These are phyloP conservation scores for Dryobates pubescens DNA, from an alignment of 2,797 vertebrate species.

Conservation along the genomic window DNA sequence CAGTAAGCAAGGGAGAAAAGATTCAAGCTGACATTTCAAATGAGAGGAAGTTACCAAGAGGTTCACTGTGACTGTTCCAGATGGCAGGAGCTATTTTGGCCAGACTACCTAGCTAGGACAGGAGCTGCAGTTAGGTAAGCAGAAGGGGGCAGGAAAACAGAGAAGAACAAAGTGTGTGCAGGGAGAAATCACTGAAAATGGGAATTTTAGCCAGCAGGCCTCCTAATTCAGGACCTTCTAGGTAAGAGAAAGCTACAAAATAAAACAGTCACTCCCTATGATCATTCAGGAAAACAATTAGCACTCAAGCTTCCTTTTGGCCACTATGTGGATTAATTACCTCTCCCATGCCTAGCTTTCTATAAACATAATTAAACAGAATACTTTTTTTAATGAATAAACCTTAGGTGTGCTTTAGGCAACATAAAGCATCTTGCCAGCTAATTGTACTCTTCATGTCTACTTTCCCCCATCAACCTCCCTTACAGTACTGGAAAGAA, in stretches of 20 bases:
- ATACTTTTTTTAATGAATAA: neutral
- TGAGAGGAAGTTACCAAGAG: constrained; percentile 16
- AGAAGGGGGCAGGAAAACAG: constrained; percentile 11
- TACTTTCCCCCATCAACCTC: neutral
- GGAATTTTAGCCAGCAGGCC: neutral
- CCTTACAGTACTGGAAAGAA: neutral
- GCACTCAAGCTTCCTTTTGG: neutral
- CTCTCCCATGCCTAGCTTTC: neutral
- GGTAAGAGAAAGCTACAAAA: neutral
- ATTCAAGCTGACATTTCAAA: constrained; percentile 55
- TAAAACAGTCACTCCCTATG: neutral
- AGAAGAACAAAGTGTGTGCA: constrained; percentile 21
- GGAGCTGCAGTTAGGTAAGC: neutral
- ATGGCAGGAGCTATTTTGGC: constrained; percentile 70
- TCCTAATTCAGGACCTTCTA: neutral
- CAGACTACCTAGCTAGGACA: constrained; percentile 46
- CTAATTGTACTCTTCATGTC: constrained; percentile 10
- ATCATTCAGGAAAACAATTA: neutral
- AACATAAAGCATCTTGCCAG: constrained; percentile 41
- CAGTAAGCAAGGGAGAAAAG: constrained; percentile 22
- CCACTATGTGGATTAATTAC: neutral
- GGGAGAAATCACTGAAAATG: neutral
- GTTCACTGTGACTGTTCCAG: constrained; percentile 40
- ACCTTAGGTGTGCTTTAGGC: neutral
- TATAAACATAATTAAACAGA: constrained; percentile 24